These are phyloP conservation scores for Tolmerus cingulatus DNA, from an alignment of 2,888 invertebrate genomes.

Conservation along the genomic window DNA sequence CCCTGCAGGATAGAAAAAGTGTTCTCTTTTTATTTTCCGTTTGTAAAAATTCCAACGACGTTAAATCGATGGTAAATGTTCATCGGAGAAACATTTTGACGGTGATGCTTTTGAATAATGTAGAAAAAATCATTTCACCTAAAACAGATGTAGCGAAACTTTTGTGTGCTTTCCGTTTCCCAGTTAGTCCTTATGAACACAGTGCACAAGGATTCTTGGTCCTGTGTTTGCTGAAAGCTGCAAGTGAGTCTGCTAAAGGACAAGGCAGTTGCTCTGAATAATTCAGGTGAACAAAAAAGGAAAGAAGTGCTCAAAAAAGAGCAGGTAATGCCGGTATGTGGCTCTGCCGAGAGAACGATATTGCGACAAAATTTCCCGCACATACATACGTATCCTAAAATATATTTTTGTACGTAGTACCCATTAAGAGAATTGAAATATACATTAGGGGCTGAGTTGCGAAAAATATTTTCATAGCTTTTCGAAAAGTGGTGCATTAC, in stretches of 20 bases:
- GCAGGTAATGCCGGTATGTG: neutral
- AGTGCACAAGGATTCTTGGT: neutral
- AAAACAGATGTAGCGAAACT: neutral
- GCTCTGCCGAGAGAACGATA: neutral
- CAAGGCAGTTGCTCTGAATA: slow-evolving; percentile 11
- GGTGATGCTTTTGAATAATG: slow-evolving; percentile 2
- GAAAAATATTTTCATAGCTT: neutral
- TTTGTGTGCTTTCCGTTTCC: neutral
- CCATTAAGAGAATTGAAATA: slow-evolving; percentile 5
- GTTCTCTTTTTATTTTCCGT: neutral
- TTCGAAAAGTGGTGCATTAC: neutral
- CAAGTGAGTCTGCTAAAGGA: neutral
- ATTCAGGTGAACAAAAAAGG: slow-evolving; percentile 1
- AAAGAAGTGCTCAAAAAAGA: neutral
- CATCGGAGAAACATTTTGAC: slow-evolving; percentile 16
- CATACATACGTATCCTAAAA: neutral
- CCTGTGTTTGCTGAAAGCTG: neutral
- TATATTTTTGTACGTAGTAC: neutral
- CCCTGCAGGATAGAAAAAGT: neutral
- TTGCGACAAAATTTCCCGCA: neutral
- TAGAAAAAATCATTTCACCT: neutral
- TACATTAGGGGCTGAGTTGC: neutral
- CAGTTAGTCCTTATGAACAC: neutral
- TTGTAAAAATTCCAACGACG: neutral
- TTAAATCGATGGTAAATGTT: slow-evolving; percentile 10